phyloP scores from a whole-genome alignment of 2,888 invertebrate genomes.

The Anodontia alba region DNA sequence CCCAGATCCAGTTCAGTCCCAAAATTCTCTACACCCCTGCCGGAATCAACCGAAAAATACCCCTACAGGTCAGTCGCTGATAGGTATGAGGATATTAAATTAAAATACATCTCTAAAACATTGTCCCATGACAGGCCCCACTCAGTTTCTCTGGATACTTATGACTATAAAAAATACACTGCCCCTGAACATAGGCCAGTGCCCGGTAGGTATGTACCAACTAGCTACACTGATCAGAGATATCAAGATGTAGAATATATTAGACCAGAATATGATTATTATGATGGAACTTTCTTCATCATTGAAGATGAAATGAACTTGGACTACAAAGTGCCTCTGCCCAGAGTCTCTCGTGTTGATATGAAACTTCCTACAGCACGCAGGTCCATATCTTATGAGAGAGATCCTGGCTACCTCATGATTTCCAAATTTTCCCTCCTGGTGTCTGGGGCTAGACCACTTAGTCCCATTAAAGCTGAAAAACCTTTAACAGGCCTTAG shows the following conservation, averaged over 20 bases:
- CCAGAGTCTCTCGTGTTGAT: conserved; percentile 24
- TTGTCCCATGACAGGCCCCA: conserved; percentile 42
- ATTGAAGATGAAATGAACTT: conserved; percentile 48
- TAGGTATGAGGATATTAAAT: conserved; percentile 57
- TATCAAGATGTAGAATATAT: not conserved
- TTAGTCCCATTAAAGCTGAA: not conserved
- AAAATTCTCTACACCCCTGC: not conserved
- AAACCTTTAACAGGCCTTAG: conserved; percentile 19
- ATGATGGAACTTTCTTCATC: conserved; percentile 40
- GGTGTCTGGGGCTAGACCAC: conserved; percentile 36
- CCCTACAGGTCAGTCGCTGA: conserved; percentile 48
- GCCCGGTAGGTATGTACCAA: not conserved
- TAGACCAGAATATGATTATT: conserved; percentile 27
- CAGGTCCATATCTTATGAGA: conserved; percentile 40
- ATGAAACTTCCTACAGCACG: conserved; percentile 17
- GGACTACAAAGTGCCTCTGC: conserved; percentile 26
- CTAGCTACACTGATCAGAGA: no score
- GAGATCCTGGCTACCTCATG: conserved; percentile 53
- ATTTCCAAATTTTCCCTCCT: conserved; percentile 55
- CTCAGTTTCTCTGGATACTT: conserved; percentile 45
- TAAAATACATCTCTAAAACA: conserved; percentile 40
- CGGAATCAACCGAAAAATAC: not conserved
- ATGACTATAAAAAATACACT: conserved; percentile 38
- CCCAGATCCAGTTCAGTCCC: conserved; percentile 2
- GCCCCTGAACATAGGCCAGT: not conserved